phyloP scores from a whole-genome alignment of 2,797 vertebrate genomes.

The Syngnathus rostellatus region DNA sequence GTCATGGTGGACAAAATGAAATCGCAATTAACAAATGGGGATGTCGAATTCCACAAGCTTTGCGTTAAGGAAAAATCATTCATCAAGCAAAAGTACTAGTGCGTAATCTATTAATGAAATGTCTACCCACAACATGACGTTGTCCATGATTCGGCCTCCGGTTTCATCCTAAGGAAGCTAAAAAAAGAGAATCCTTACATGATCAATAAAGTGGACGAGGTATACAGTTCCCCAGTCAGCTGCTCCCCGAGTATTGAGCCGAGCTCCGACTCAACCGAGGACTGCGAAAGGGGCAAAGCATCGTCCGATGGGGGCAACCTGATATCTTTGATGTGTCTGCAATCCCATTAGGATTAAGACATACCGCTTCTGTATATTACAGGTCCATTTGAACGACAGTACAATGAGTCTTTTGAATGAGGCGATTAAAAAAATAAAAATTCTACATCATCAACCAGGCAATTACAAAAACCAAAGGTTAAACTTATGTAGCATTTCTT shows the following conservation, averaged over 20 bases:
- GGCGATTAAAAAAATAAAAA: too few species aligned
- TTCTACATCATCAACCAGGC: too few species aligned
- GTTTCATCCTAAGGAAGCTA: constrained; percentile 34
- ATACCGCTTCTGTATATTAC: neutral
- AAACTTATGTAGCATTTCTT: too few species aligned
- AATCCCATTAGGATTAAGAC: neutral
- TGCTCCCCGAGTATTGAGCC: constrained; percentile 25
- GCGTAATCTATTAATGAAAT: constrained; percentile 28
- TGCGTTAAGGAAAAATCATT: constrained; percentile 4
- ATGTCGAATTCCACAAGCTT: neutral
- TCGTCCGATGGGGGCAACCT: constrained; percentile 32
- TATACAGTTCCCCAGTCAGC: constrained; percentile 34
- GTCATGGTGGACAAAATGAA: constrained; percentile 15
- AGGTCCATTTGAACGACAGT: neutral
- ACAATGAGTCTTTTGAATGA: neutral
- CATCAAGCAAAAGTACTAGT: constrained; percentile 6
- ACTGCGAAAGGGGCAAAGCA: constrained; percentile 20
- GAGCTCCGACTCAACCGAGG: constrained; percentile 16
- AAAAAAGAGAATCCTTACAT: constrained; percentile 22
- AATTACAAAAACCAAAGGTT: too few species aligned
- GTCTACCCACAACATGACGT: constrained; percentile 10
- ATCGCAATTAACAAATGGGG: neutral
- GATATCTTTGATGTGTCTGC: constrained; percentile 31
- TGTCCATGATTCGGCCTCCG: constrained; percentile 17
- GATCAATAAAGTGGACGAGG: constrained; percentile 40